Evolutionary conservation across 2,888 invertebrate genomes (phyloP).

Genomic region (Ichneumoninae sp.): DNA sequence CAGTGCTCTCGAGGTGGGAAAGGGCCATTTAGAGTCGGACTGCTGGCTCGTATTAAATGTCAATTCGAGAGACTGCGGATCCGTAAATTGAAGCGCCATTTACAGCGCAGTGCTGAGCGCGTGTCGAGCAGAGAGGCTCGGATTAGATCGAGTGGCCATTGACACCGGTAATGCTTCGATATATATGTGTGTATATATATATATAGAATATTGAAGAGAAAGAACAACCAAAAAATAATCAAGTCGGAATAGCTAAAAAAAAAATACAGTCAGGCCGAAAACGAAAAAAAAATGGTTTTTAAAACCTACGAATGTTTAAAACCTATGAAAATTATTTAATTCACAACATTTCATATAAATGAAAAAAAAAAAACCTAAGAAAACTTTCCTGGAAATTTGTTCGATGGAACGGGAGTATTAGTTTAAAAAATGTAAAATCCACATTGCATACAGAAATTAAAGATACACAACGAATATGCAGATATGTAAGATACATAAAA

Average conservation of each 20-base stretch:
- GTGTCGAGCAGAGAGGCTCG: slow-evolving; percentile 14
- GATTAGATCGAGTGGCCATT: slow-evolving; percentile 54
- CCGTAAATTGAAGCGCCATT: slow-evolving; percentile 51
- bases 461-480: too few relatives aligned
- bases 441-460: too few relatives aligned
- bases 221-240: background rate
- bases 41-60: slow-evolving; percentile 24
- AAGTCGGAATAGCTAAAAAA: background rate
- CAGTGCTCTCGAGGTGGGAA: background rate
- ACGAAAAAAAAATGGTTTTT: background rate
- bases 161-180: slow-evolving; percentile 1
- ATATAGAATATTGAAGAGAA: background rate
- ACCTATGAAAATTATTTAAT: too few relatives aligned
- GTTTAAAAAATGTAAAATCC: too few relatives aligned
- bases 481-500: too few relatives aligned
- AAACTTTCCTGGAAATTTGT: too few relatives aligned
- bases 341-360: too few relatives aligned
- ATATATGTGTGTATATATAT: background rate
- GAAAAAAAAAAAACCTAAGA: too few relatives aligned
- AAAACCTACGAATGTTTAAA: too few relatives aligned
- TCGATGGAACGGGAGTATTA: too few relatives aligned
- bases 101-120: background rate
- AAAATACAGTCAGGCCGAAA: background rate
- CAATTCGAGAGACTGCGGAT: slow-evolving; percentile 33
- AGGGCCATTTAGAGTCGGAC: slow-evolving; percentile 41